These are phyloP conservation scores for Troilus luridus DNA, from an alignment of 2,888 invertebrate species.

Conservation along the genomic window DNA sequence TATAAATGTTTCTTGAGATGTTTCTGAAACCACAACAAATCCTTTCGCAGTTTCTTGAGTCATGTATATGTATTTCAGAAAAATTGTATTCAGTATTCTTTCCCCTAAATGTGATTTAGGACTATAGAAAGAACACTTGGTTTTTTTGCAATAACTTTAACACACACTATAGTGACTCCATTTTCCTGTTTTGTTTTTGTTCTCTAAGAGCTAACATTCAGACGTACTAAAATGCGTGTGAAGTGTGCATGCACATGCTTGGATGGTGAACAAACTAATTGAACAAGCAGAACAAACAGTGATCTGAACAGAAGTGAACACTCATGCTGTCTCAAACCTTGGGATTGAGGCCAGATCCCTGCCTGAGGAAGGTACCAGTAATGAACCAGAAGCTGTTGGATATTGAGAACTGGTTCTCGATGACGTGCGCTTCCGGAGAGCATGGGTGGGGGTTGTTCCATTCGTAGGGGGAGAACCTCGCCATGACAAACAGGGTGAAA, in stretches of 20 bases:
- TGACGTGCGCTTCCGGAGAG: slow-evolving; percentile 84
- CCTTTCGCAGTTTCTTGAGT: no score
- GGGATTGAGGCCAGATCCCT: slow-evolving; percentile 92
- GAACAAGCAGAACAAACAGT: neutral
- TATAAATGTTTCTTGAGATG: no score
- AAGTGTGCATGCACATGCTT: slow-evolving; percentile 37
- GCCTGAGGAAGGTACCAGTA: slow-evolving; percentile 94
- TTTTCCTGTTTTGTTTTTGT: neutral
- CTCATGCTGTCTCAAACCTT: slow-evolving; percentile 75
- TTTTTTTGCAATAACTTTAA: neutral
- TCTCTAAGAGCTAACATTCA: neutral
- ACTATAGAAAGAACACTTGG: no score
- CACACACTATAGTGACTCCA: neutral
- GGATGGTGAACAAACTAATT: neutral
- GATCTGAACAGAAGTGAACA: neutral
- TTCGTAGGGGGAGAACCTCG: slow-evolving; percentile 96
- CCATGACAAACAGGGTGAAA: slow-evolving; percentile 95
- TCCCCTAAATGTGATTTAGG: neutral
- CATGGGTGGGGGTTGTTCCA: slow-evolving; percentile 90
- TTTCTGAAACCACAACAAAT: no score
- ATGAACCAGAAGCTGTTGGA: slow-evolving; percentile 98
- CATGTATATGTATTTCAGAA: no score
- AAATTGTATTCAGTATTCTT: no score
- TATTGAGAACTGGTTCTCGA: slow-evolving; percentile 96
- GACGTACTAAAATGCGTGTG: slow-evolving; percentile 36